A percentile compares a stretch with the other conserved stretches of the same genome.
phyloP scores from a whole-genome alignment of 2,888 invertebrate species.

The Sussaba pulchella region DNA sequence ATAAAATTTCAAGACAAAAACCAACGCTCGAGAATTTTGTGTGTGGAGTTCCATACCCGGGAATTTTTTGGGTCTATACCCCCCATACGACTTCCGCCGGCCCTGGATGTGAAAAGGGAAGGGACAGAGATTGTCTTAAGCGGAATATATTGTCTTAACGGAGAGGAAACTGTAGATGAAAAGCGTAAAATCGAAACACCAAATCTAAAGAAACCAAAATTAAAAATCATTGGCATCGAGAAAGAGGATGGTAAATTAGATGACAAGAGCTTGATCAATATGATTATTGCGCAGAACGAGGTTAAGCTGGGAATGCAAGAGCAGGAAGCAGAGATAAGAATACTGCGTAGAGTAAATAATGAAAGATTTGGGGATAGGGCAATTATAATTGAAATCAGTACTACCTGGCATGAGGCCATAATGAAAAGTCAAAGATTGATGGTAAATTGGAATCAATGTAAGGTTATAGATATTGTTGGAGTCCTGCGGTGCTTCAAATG shows the following conservation, averaged over 20 bases:
- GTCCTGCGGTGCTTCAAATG: constrained; percentile 7
- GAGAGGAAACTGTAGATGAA: no score
- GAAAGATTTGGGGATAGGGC: background rate
- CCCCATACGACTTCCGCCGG: no score
- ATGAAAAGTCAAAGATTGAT: constrained; percentile 3
- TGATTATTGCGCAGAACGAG: background rate
- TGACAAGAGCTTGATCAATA: background rate
- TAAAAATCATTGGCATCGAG: no score
- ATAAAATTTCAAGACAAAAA: no score
- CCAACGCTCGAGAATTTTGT: no score
- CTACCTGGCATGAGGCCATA: background rate
- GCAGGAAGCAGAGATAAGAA: background rate
- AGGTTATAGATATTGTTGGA: constrained; percentile 7
- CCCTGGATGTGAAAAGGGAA: no score
- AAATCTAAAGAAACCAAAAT: no score
- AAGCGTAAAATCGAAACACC: no score
- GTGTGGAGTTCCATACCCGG: no score
- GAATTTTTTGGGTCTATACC: no score
- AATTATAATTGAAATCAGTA: background rate
- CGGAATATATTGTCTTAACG: no score
- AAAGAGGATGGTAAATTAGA: background rate
- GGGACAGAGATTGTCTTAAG: no score
- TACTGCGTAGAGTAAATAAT: background rate
- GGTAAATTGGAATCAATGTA: background rate
- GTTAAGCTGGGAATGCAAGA: background rate